A percentile compares a stretch with the other conserved stretches of the same genome.
Conservation (phyloP, 1,140 invertebrate species). For the Argopecten irradians region DNA sequence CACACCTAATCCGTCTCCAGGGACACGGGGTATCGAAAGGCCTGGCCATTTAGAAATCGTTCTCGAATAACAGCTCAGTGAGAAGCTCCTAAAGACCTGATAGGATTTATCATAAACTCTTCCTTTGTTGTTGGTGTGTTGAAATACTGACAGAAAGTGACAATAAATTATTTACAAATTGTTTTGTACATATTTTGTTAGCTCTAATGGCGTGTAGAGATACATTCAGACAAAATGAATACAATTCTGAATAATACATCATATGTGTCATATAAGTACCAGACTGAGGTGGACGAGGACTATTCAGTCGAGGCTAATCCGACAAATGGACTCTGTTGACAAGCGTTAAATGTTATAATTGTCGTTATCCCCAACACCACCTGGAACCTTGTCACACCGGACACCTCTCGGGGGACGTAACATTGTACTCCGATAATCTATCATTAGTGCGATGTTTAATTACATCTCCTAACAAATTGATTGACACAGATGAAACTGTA, state of each 20-base stretch:
- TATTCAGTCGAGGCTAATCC: not conserved
- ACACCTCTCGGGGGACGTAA: not conserved
- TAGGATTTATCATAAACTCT: not conserved
- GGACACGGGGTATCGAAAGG: not conserved
- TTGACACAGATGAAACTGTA: too few relatives aligned
- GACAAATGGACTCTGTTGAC: not conserved
- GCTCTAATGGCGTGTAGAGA: not conserved
- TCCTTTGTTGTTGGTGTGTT: not conserved
- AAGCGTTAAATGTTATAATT: not conserved
- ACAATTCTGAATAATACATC: not conserved
- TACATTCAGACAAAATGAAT: not conserved
- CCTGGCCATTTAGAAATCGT: not conserved
- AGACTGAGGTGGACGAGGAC: too few relatives aligned
- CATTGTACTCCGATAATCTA: not conserved
- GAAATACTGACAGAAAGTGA: not conserved
- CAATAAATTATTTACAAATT: slow-evolving; percentile 9
- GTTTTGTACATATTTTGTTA: not conserved
- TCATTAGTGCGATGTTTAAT: too few relatives aligned
- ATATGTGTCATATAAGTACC: not conserved
- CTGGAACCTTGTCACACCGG: not conserved
- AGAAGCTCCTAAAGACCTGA: not conserved
- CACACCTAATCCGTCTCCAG: slow-evolving; percentile 3
- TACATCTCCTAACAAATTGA: too few relatives aligned
- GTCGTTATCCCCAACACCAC: not conserved
- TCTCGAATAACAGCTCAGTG: slow-evolving; percentile 8